phyloP scores from a whole-genome alignment of 2,113 vertebrate genomes.

The Asarcornis scutulata region DNA sequence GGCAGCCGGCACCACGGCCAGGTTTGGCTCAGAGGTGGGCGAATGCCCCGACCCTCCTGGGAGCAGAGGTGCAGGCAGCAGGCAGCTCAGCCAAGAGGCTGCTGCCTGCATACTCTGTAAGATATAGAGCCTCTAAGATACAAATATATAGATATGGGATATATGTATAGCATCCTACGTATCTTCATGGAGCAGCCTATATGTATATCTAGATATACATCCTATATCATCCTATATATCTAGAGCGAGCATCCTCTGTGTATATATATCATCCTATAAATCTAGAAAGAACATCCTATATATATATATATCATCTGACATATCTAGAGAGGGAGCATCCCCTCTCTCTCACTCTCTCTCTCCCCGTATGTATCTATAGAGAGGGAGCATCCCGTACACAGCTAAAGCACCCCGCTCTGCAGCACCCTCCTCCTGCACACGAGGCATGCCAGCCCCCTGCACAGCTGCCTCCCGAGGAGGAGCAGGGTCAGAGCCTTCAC shows the following conservation, averaged over 20 bases:
- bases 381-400: neutral
- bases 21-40: neutral
- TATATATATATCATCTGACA: too few species aligned
- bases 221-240: too few species aligned
- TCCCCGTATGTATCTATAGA: neutral
- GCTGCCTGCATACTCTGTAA: too few species aligned
- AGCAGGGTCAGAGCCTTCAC: neutral
- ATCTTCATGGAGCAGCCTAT: neutral
- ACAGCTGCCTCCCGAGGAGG: neutral
- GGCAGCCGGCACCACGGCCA: too few species aligned
- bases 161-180: neutral
- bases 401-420: neutral
- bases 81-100: too few species aligned
- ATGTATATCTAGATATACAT: too few species aligned
- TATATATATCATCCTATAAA: neutral
- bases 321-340: neutral
- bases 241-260: too few species aligned
- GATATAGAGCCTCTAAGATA: too few species aligned
- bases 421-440: neutral
- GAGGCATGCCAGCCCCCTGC: fast-evolving
- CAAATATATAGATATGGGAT: neutral
- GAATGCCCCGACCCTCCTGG: neutral
- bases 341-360: too few species aligned
- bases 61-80: too few species aligned
- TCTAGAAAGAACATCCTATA: neutral